Percentiles rank a stretch among this genome's conserved stretches.
Conservation (phyloP, 2,113 vertebrate species). For the Sinocyclocheilus maitianheensis region DNA sequence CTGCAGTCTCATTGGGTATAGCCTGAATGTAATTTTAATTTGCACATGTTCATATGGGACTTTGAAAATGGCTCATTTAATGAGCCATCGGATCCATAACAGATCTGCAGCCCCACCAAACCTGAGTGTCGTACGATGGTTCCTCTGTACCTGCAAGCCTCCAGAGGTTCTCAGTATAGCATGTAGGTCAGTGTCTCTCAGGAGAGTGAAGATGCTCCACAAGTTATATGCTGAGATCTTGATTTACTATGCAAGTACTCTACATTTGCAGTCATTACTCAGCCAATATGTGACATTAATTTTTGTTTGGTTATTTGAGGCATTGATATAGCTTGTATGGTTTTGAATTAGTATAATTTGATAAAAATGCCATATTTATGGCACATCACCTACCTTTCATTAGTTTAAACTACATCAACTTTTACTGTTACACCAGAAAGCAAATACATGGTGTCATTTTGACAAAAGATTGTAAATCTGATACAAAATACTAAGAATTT, state of each 20-base stretch:
- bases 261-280: neutral
- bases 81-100: conserved; percentile 21
- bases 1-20: conserved; percentile 38
- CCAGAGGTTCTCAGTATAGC: conserved; percentile 54
- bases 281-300: neutral
- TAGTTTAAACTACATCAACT: neutral
- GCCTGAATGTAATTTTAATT: conserved; percentile 55
- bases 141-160: conserved; percentile 23
- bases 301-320: neutral
- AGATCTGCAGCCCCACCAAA: conserved; percentile 41
- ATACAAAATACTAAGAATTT: neutral
- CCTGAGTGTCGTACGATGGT: neutral
- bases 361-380: neutral
- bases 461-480: neutral
- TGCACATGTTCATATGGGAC: conserved; percentile 43
- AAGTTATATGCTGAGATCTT: neutral
- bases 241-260: neutral
- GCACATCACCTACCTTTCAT: neutral
- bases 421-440: neutral
- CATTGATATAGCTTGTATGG: neutral
- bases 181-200: conserved; percentile 56
- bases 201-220: neutral
- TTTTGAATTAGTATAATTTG: neutral
- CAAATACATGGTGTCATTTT: neutral
- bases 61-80: conserved; percentile 40